A percentile compares a stretch with the other conserved stretches of the same genome.
Evolutionary conservation across 2,888 invertebrate genomes (phyloP).

Genomic region (Luperina nickerlii): DNA sequence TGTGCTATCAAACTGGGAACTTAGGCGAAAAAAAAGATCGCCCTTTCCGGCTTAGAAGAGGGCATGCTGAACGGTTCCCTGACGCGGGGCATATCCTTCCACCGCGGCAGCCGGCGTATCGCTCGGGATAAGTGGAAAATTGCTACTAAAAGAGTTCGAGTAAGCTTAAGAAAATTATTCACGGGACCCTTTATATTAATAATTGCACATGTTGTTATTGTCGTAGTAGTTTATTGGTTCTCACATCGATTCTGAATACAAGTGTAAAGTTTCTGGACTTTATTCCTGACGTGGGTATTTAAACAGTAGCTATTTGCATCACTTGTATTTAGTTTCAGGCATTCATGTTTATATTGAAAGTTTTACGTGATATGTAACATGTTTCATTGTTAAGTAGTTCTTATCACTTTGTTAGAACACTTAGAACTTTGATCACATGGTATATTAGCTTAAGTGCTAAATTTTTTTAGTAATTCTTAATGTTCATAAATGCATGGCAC

Average conservation of each 20-base stretch:
- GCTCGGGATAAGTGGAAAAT: conserved; percentile 91
- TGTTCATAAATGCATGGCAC: conserved; percentile 53
- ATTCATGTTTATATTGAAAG: conserved; percentile 23
- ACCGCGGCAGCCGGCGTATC: conserved; percentile 90
- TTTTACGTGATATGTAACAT: conserved; percentile 1
- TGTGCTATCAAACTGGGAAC: conserved; percentile 80
- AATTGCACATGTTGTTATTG: conserved; percentile 47
- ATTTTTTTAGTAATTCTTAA: conserved; percentile 34
- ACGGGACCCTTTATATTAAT: conserved; percentile 16
- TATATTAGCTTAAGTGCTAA: conserved; percentile 32
- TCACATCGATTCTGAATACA: conserved; percentile 55
- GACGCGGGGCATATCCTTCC: conserved; percentile 92
- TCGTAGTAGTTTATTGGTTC: conserved; percentile 11
- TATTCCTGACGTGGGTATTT: background rate
- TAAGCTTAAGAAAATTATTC: conserved; percentile 87
- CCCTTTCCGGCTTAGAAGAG: conserved; percentile 92
- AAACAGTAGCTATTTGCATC: conserved; percentile 16
- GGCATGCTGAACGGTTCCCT: conserved; percentile 91
- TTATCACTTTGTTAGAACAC: conserved; percentile 37
- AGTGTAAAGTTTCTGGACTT: conserved; percentile 10
- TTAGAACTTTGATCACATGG: conserved; percentile 12
- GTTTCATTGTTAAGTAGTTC: conserved; percentile 20
- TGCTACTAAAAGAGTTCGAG: conserved; percentile 94
- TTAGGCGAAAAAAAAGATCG: conserved; percentile 91
- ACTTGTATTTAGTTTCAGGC: conserved; percentile 60